Percentiles rank a stretch among this genome's conserved stretches.
These are phyloP conservation scores for Tachysurus fulvidraco DNA, from an alignment of 2,113 vertebrate genomes.

Conservation along the genomic window DNA sequence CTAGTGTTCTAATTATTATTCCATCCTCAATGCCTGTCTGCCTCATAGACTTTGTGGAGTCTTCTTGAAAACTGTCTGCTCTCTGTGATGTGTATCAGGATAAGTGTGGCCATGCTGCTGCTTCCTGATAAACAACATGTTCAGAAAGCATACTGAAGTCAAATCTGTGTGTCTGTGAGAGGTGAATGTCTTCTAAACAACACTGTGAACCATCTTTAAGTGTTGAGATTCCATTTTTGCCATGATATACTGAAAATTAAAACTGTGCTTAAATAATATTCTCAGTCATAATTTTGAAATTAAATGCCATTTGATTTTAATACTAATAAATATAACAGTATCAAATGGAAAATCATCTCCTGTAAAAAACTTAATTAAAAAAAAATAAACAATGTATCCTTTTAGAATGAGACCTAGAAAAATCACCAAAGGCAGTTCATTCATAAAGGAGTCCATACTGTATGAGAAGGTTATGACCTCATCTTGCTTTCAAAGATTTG, in stretches of 20 bases:
- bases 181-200: not conserved
- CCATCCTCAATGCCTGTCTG: constrained; percentile 49
- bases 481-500: constrained; percentile 10
- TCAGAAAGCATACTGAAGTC: constrained; percentile 57
- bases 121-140: constrained; percentile 62
- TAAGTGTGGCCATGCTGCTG: constrained; percentile 63
- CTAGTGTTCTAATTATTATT: constrained; percentile 70
- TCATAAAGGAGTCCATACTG: constrained; percentile 26
- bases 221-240: not conserved
- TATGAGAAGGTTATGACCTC: constrained; percentile 23
- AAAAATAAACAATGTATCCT: not conserved
- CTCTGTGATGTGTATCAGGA: constrained; percentile 66
- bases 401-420: not conserved
- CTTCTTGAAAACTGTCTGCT: constrained; percentile 72
- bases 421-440: not conserved
- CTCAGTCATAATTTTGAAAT: constrained; percentile 20
- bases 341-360: no score
- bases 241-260: not conserved
- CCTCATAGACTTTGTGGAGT: constrained; percentile 77
- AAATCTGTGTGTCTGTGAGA: constrained; percentile 57
- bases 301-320: constrained; percentile 7
- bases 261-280: constrained; percentile 3
- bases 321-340: not conserved
- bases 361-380: not conserved
- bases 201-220: constrained; percentile 20